These are phyloP conservation scores for Lumbricus terrestris DNA, from an alignment of 2,888 invertebrate species.

Conservation along the genomic window DNA sequence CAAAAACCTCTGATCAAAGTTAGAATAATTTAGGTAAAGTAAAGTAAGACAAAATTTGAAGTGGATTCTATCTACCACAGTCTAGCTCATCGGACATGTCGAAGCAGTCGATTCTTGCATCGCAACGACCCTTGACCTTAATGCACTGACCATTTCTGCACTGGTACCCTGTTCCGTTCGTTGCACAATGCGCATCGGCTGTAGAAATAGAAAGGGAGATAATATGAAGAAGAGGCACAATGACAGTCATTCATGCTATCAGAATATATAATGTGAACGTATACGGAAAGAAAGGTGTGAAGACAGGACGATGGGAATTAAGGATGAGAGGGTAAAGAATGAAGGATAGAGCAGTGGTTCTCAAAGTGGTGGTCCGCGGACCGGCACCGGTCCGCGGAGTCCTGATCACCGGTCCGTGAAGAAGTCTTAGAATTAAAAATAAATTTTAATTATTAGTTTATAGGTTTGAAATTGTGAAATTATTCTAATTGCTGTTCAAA, in stretches of 20 bases:
- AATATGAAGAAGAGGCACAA: neutral
- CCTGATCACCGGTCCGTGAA: too few species aligned
- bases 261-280: neutral
- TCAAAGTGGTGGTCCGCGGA: too few species aligned
- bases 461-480: too few species aligned
- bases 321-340: too few species aligned
- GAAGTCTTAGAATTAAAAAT: too few species aligned
- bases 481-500: too few species aligned
- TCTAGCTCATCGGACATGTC: constrained; percentile 28
- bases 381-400: too few species aligned
- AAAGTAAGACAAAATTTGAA: neutral
- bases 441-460: too few species aligned
- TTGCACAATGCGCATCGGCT: neutral
- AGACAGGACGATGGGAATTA: neutral
- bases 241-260: too few species aligned
- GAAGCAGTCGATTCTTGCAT: constrained; percentile 26
- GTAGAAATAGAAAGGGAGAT: neutral
- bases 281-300: neutral
- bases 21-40: too few species aligned
- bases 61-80: constrained; percentile 20
- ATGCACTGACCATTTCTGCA: constrained; percentile 31
- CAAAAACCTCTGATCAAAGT: too few species aligned
- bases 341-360: too few species aligned
- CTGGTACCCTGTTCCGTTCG: constrained; percentile 4
- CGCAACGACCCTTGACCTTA: constrained; percentile 18